Conservation (phyloP, 2,113 vertebrate genomes). For the Dipodomys ordii region DNA sequence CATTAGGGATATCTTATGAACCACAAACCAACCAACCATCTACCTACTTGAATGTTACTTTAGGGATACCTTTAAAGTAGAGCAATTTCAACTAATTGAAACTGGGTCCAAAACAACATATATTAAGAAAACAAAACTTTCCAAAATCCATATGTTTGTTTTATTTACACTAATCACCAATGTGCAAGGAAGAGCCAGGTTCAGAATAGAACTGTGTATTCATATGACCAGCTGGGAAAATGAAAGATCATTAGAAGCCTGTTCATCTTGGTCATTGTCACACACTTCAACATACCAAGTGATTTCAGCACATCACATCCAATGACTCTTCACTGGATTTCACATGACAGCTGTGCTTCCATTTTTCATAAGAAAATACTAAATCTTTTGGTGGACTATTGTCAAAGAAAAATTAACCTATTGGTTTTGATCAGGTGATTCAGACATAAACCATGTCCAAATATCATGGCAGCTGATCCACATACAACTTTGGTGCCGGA, state of each 20-base stretch:
- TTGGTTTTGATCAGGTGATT: background rate
- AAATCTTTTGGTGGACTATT: background rate
- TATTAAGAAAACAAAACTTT: background rate
- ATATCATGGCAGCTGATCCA: background rate
- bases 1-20: background rate
- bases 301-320: background rate
- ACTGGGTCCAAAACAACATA: background rate
- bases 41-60: background rate
- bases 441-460: background rate
- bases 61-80: background rate
- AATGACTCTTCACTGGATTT: background rate
- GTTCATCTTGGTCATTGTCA: background rate
- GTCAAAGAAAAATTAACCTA: background rate
- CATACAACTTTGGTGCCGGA: background rate
- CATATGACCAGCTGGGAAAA: background rate
- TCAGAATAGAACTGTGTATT: background rate
- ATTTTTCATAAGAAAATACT: background rate
- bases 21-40: background rate
- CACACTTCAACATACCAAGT: background rate
- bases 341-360: background rate
- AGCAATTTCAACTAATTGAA: background rate
- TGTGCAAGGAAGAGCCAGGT: background rate
- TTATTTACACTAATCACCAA: background rate
- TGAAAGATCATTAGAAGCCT: background rate
- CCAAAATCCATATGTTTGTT: background rate